These are phyloP conservation scores for Hiodon alosoides DNA, from an alignment of 2,113 vertebrate species.

Conservation along the genomic window DNA sequence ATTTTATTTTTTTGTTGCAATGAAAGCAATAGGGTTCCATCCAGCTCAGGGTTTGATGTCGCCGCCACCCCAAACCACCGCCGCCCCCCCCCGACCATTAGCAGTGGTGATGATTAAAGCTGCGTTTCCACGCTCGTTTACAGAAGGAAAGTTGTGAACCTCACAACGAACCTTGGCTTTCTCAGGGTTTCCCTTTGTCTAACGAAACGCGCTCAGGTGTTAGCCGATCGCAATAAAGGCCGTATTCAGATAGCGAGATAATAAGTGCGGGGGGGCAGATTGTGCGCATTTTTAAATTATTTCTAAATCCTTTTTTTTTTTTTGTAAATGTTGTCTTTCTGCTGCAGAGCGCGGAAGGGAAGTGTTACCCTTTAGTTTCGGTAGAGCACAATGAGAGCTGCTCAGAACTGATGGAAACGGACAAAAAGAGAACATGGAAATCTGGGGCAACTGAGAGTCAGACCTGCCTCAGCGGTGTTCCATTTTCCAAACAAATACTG, in stretches of 20 bases:
- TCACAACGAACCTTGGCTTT: conserved; percentile 5
- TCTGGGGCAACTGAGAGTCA: conserved; percentile 56
- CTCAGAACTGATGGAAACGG: conserved; percentile 52
- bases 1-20: background rate
- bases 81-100: no score
- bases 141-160: background rate
- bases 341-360: conserved; percentile 5
- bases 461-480: conserved; percentile 55
- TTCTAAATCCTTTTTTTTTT: conserved; percentile 40
- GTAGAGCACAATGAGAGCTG: conserved; percentile 60
- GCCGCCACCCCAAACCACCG: no score
- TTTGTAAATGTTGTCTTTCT: conserved; percentile 53
- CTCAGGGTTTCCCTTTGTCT: conserved; percentile 30
- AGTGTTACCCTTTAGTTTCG: conserved; percentile 17
- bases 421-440: conserved; percentile 55
- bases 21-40: background rate
- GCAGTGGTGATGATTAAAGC: background rate
- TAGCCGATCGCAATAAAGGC: conserved; percentile 40
- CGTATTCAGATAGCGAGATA: conserved; percentile 39
- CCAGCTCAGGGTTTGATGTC: no score
- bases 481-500: conserved; percentile 55
- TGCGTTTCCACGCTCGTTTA: background rate
- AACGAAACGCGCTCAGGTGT: conserved; percentile 40
- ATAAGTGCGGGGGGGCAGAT: conserved; percentile 5
- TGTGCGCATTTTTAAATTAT: conserved; percentile 43